Percentiles rank a stretch among this genome's conserved stretches.
Conservation (phyloP, 2,113 vertebrate species). For the Paramisgurnus dabryanus region DNA sequence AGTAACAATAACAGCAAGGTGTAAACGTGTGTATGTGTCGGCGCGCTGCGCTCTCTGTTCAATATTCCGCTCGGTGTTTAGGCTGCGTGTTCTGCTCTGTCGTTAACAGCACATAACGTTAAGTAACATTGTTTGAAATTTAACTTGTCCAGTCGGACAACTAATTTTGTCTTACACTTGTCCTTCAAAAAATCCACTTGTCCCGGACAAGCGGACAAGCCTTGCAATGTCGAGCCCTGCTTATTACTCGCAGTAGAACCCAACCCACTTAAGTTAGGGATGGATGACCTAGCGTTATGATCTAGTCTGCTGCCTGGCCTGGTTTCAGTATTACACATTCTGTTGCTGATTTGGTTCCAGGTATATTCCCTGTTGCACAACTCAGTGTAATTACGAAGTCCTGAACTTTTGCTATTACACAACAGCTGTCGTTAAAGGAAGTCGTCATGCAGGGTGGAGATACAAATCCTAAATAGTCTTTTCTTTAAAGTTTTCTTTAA, state of each 20-base stretch:
- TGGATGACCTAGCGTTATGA: not conserved
- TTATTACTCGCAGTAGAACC: not conserved
- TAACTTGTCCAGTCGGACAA: too few relatives aligned
- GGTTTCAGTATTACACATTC: slow-evolving; percentile 47
- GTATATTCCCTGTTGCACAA: slow-evolving; percentile 58
- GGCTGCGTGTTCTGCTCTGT: too few relatives aligned
- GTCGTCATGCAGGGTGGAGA: slow-evolving; percentile 49
- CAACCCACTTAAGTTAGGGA: not conserved
- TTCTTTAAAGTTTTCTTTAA: slow-evolving; percentile 49
- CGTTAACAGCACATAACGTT: too few relatives aligned
- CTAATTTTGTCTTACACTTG: too few relatives aligned
- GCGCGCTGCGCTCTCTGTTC: too few relatives aligned
- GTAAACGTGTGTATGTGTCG: too few relatives aligned
- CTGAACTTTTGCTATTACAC: slow-evolving; percentile 38
- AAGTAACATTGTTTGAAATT: too few relatives aligned
- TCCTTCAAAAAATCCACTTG: too few relatives aligned
- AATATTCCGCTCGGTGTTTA: too few relatives aligned
- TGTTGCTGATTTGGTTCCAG: slow-evolving; percentile 35
- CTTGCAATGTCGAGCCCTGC: too few relatives aligned
- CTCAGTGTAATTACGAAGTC: slow-evolving; percentile 25
- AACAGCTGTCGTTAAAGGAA: slow-evolving; percentile 61
- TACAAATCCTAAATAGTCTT: slow-evolving; percentile 50
- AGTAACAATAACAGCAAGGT: too few relatives aligned
- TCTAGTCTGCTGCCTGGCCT: slow-evolving; percentile 17
- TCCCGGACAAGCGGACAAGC: too few relatives aligned